Conservation (phyloP, 2,888 invertebrate genomes). For the Hypselothyrea guttata region DNA sequence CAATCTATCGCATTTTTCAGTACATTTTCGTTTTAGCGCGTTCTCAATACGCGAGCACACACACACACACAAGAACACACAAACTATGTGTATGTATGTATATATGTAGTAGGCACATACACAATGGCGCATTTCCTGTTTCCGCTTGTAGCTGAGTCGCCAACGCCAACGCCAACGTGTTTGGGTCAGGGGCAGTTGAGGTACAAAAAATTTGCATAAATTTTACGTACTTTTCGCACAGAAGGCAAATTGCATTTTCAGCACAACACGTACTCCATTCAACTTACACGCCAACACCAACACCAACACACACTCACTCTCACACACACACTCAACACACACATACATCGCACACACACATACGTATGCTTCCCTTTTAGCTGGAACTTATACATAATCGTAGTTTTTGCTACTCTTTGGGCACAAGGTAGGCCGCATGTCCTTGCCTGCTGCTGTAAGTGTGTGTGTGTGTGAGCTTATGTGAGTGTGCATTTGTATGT, state of each 20-base stretch:
- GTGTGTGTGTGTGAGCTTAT: slow-evolving; percentile 31
- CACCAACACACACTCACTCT: slow-evolving; percentile 12
- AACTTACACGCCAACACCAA: slow-evolving; percentile 39
- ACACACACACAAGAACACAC: no score
- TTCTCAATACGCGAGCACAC: slow-evolving; percentile 37
- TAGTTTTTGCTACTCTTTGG: slow-evolving; percentile 56
- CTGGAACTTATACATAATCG: slow-evolving; percentile 20
- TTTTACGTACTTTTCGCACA: slow-evolving; percentile 75
- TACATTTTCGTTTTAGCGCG: slow-evolving; percentile 69
- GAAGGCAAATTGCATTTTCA: slow-evolving; percentile 76
- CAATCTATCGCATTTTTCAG: slow-evolving; percentile 63
- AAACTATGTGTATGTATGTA: not conserved
- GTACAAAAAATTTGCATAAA: slow-evolving; percentile 67
- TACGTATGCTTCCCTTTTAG: not conserved
- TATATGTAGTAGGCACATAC: slow-evolving; percentile 13
- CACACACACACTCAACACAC: slow-evolving; percentile 1
- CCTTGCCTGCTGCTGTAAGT: slow-evolving; percentile 27
- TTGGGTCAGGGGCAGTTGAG: slow-evolving; percentile 44
- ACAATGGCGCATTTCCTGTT: slow-evolving; percentile 73
- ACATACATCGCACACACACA: slow-evolving; percentile 17
- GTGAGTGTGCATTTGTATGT: slow-evolving; percentile 49
- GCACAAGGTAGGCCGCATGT: slow-evolving; percentile 66
- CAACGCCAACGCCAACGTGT: slow-evolving; percentile 25
- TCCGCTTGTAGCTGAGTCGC: slow-evolving; percentile 63
- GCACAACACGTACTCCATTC: slow-evolving; percentile 77